Base-by-base conservation (phyloP, 92 coral and sea anemone species). In the Parazoanthus swiftii region DNA sequence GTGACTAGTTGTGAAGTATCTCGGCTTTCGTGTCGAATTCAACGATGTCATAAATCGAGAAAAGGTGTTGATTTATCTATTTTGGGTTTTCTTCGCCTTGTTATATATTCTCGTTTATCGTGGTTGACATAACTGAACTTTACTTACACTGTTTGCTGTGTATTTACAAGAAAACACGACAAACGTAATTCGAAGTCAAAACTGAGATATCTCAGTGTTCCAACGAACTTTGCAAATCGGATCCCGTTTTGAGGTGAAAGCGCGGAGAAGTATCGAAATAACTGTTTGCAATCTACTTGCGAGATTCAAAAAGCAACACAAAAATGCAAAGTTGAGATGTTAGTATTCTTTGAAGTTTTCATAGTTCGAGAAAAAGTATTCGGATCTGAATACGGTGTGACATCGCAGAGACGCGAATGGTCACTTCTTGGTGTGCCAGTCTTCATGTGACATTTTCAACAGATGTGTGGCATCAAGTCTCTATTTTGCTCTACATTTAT, bases 361-460 rank as follows among this genome's bases (percentile, higher is more conserved):
- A 63, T 63, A 5, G 21, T 63, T 20, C 8, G 25, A 63, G 70
- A 23, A 63, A 63, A 63, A 8, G 8, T 23, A 21, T 2, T 63
- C 26, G 15, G 6, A 3, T 23, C 21, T 63, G 2, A 3, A 54
- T 7, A 11, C 59, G 3, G 14, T 54, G 20, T 54, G 18, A 54
- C 59, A 54, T 29, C 59, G 18, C 4, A 54, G 51, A 20, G 59
- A 11, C 14, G 16, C 26, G n/a, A 63, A 7, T 63, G 70, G 26
- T 18, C 70, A 26, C 6, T 63, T 63, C 2, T 23, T 63, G 70
- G 70, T 63, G 35, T 80, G 15, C 21, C 67, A 11, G 9, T 16
- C 48, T 56, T 80, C 85, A 80, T 58, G 72, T 35, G 71, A 36
- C 33, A 68, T 10, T 73, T 73, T 73, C 51, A 73, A 73, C 77